Evolutionary conservation across 1,140 invertebrate species (phyloP), one percentile per base, ranked within the genome.

Genomic region (Colletes gigas): DNA sequence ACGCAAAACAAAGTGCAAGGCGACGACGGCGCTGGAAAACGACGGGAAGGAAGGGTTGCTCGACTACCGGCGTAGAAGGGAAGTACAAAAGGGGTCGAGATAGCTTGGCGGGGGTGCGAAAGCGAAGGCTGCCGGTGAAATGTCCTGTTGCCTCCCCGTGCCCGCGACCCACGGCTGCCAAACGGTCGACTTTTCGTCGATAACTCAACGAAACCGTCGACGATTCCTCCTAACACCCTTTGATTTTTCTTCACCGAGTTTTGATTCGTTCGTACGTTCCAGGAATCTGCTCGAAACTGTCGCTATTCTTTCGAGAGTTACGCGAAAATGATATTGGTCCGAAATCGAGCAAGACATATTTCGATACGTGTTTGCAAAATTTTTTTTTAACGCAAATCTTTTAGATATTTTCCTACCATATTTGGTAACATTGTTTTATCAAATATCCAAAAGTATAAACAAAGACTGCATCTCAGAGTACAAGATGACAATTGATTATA

Each of bases 1-100:
- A 70, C 8, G 47, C 14, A 79, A 60, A 68, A 74, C 70, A 65
- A 79, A 79, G 77, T 65, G 69, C 77, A 73, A 65, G 60, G 77
- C 71, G 70, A 59, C 41, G 41, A 65, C 60, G 50, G 47, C 17
- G 65, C 30, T 44, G 50, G 19, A 30, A 55, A 65, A 39, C 55
- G 39, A 41, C 10, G 15, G 9, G 77, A n/a, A n/a, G 39, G 19
- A 30, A 50, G 52, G 50, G 50, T 52, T 62, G 59, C 59, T 41
- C 21, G 57, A 63, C 47, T 10, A 67, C 39, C 19, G 57, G 19
- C 39, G 75, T 47, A 21, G 63, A 15, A n/a, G 52, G 21, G 19
- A 41, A 52, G 54, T 9, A 19, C 19, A 39, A 73, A 65, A n/a
- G 59, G 50, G 63, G 47, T 50, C 14, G 54, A 10, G 50, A 50